Evolutionary conservation across 2,113 vertebrate species (phyloP).

Genomic region (Gasterosteus nipponicus): DNA sequence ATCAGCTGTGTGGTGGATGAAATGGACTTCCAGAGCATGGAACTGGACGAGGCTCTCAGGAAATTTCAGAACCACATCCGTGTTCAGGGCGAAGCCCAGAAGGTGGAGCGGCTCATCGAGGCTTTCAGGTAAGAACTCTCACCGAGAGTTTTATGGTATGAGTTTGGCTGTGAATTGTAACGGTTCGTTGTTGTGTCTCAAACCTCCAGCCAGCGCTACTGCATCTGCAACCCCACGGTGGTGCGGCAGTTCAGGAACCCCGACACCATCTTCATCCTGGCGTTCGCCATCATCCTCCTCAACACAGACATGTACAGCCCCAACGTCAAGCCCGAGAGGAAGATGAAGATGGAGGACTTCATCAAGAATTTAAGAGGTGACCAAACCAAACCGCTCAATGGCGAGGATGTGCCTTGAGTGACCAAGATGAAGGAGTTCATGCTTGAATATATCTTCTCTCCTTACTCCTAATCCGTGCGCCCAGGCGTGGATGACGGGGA

Average conservation of each 20-base stretch:
- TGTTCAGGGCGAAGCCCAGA: conserved; percentile 97
- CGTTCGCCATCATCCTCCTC: conserved; percentile 97
- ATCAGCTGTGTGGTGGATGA: conserved; percentile 96
- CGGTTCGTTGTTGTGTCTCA: conserved; percentile 10
- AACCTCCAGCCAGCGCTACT: conserved; percentile 91
- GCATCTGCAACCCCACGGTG: conserved; percentile 96
- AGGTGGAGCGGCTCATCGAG: conserved; percentile 96
- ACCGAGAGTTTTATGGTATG: neutral
- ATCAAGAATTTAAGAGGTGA: conserved; percentile 96
- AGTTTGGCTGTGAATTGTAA: neutral
- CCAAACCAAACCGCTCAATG: neutral
- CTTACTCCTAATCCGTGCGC: conserved; percentile 4
- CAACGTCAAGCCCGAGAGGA: conserved; percentile 96
- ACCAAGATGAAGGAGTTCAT: neutral
- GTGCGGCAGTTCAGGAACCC: conserved; percentile 97
- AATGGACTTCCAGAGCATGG: conserved; percentile 97
- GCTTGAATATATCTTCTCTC: neutral
- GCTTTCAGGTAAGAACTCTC: conserved; percentile 88
- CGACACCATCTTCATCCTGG: conserved; percentile 98
- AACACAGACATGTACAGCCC: conserved; percentile 99
- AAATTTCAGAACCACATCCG: conserved; percentile 99
- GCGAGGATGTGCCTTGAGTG: neutral
- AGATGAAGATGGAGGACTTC: conserved; percentile 99
- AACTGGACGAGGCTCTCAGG: conserved; percentile 96
- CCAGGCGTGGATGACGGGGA: conserved; percentile 96